A percentile compares a stretch with the other conserved stretches of the same genome.
Evolutionary conservation across 2,797 vertebrate genomes (phyloP).

Genomic region (Onychomys torridus): DNA sequence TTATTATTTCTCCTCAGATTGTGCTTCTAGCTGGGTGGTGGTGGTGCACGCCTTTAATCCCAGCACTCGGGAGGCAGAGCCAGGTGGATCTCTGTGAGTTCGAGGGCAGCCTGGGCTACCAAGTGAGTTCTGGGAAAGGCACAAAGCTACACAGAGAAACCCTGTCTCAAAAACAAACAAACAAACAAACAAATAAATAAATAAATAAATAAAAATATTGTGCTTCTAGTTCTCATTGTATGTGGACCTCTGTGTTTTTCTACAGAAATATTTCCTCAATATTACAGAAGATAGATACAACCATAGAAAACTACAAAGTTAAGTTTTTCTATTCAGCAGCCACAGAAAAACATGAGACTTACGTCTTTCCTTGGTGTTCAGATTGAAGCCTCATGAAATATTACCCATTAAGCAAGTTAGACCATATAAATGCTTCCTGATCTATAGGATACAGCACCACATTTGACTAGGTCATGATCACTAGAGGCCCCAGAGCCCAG

Average conservation of each 20-base stretch:
- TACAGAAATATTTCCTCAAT: background rate
- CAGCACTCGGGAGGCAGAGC: no score
- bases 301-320: background rate
- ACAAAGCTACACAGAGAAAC: no score
- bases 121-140: no score
- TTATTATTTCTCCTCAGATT: background rate
- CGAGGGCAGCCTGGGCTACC: no score
- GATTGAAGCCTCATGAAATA: background rate
- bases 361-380: background rate
- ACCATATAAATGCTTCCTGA: background rate
- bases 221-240: background rate
- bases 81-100: no score
- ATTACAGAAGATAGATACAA: background rate
- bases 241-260: background rate
- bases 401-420: background rate
- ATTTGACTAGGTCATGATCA: background rate
- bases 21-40: no score
- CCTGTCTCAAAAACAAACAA: no score
- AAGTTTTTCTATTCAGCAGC: background rate
- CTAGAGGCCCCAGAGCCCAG: background rate
- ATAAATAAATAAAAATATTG: no score
- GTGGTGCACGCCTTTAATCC: no score
- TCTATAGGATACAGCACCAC: background rate
- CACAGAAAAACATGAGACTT: background rate
- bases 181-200: no score